phyloP scores from a whole-genome alignment of 2,797 vertebrate genomes.

The Typhlichthys eigenmanni region DNA sequence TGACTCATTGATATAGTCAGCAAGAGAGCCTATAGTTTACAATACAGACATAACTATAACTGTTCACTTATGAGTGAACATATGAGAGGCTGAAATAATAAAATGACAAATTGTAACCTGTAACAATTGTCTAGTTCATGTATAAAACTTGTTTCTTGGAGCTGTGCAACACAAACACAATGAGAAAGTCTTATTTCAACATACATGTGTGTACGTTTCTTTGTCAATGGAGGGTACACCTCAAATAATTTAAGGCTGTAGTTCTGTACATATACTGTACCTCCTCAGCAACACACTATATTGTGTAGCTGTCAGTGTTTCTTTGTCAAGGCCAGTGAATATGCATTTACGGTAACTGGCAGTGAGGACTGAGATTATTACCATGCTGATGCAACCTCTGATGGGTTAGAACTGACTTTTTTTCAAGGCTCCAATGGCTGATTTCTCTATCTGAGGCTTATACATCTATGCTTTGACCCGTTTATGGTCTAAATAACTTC shows the following conservation, averaged over 20 bases:
- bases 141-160: slow-evolving; percentile 18
- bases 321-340: slow-evolving; percentile 38
- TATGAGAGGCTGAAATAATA: slow-evolving; percentile 31
- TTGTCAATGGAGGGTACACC: too few species aligned
- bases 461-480: slow-evolving; percentile 45
- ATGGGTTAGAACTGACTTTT: slow-evolving; percentile 51
- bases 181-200: slow-evolving; percentile 19
- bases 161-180: slow-evolving; percentile 2
- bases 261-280: neutral
- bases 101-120: slow-evolving; percentile 25
- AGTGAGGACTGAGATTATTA: slow-evolving; percentile 50
- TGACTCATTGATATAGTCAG: slow-evolving; percentile 58
- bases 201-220: neutral
- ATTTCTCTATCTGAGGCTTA: slow-evolving; percentile 33
- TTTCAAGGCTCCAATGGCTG: slow-evolving; percentile 29
- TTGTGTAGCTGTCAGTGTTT: slow-evolving; percentile 4
- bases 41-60: slow-evolving; percentile 21
- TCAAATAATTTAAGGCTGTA: neutral
- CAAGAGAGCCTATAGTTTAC: slow-evolving; percentile 36
- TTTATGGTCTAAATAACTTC: slow-evolving; percentile 30
- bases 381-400: slow-evolving; percentile 31
- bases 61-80: too few species aligned
- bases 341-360: slow-evolving; percentile 35
- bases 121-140: slow-evolving; percentile 17
- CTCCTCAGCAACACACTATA: neutral